These are phyloP conservation scores for Mythimna ferrago DNA, from an alignment of 2,888 invertebrate genomes.

Conservation along the genomic window DNA sequence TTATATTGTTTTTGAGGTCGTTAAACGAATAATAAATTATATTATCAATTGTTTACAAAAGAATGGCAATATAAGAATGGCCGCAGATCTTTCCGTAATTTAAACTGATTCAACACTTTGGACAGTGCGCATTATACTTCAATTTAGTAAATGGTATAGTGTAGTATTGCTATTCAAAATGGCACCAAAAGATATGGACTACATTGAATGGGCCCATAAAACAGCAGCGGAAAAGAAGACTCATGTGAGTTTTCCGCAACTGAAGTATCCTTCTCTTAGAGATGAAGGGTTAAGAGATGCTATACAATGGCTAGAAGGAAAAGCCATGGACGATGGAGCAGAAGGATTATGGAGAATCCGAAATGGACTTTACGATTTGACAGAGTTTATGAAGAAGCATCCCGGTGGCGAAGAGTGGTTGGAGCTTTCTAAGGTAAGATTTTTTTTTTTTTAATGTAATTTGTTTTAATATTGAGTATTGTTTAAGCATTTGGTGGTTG, in stretches of 20 bases:
- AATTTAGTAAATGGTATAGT: background rate
- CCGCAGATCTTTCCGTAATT: background rate
- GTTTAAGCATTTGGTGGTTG: too few species aligned
- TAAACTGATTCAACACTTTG: conserved; percentile 15
- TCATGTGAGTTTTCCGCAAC: conserved; percentile 89
- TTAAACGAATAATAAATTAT: too few species aligned
- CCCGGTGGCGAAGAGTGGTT: conserved; percentile 97
- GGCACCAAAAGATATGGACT: conserved; percentile 75
- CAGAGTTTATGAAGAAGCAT: conserved; percentile 94
- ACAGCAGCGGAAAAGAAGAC: conserved; percentile 81
- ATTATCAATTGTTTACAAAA: conserved; percentile 29
- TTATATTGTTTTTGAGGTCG: too few species aligned
- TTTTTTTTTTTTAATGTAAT: background rate
- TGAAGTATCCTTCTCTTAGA: conserved; percentile 88
- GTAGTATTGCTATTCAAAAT: conserved; percentile 58
- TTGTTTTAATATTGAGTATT: too few species aligned
- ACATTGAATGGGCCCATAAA: conserved; percentile 75
- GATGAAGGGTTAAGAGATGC: conserved; percentile 84
- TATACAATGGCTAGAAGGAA: conserved; percentile 92
- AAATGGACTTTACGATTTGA: conserved; percentile 96
- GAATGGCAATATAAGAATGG: conserved; percentile 32
- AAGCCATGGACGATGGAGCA: conserved; percentile 93
- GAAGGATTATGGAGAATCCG: conserved; percentile 95
- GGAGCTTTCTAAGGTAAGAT: conserved; percentile 91
- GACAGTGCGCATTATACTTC: conserved; percentile 27